phyloP scores from a whole-genome alignment of 1,140 invertebrate species.

The Teleogryllus occipitalis region DNA sequence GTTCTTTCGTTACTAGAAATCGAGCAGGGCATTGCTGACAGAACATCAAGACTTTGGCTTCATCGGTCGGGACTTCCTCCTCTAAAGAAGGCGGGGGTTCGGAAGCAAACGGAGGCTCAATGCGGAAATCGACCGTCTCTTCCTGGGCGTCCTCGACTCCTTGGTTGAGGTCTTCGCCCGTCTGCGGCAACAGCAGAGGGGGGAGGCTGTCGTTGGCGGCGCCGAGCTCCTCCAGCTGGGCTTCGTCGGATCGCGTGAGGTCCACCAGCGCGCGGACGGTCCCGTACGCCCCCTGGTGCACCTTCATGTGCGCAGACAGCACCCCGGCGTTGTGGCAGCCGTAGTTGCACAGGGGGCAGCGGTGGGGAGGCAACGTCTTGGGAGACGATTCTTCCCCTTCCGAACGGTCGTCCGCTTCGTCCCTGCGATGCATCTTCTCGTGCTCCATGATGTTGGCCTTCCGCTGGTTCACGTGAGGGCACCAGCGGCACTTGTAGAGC shows the following conservation, averaged over 20 bases:
- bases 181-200: no score
- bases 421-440: slow-evolving; percentile 69
- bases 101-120: slow-evolving; percentile 28
- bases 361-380: slow-evolving; percentile 30
- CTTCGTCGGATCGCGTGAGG: slow-evolving; percentile 48
- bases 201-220: not conserved
- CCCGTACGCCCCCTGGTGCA: slow-evolving; percentile 61
- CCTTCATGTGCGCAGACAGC: slow-evolving; percentile 67
- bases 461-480: slow-evolving; percentile 70
- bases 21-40: slow-evolving; percentile 67
- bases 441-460: slow-evolving; percentile 77
- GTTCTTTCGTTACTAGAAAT: slow-evolving; percentile 55
- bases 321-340: slow-evolving; percentile 65
- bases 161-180: not conserved
- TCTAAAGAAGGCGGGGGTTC: slow-evolving; percentile 23
- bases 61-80: slow-evolving; percentile 25
- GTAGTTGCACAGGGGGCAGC: slow-evolving; percentile 73
- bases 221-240: slow-evolving; percentile 54
- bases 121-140: slow-evolving; percentile 26
- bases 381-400: not conserved
- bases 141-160: slow-evolving; percentile 23
- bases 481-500: slow-evolving; percentile 77
- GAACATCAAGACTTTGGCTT: slow-evolving; percentile 41
- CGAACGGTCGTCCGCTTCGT: not conserved
- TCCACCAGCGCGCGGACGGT: slow-evolving; percentile 62